Conservation (phyloP, 2,797 vertebrate species). For the Cephalopachus bancanus region DNA sequence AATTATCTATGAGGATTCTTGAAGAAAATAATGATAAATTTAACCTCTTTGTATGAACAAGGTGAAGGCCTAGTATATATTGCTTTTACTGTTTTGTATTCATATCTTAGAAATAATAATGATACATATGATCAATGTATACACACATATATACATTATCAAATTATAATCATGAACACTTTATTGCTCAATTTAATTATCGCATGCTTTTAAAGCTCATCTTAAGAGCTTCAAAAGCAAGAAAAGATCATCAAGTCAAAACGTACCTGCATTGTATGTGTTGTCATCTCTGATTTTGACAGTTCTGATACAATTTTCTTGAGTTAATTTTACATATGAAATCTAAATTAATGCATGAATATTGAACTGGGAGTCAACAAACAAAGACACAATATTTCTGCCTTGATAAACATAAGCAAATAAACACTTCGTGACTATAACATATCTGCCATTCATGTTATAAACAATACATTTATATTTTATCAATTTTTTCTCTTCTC, state of each 20-base stretch:
- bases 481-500: neutral
- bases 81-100: neutral
- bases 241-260: neutral
- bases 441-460: neutral
- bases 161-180: neutral
- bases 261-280: neutral
- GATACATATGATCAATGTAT: neutral
- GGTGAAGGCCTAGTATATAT: neutral
- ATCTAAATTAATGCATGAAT: neutral
- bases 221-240: conserved; percentile 14
- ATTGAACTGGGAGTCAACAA: neutral
- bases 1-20: neutral
- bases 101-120: neutral
- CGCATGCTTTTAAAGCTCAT: neutral
- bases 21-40: neutral
- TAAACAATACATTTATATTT: neutral
- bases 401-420: neutral
- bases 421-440: neutral
- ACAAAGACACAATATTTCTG: neutral
- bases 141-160: neutral
- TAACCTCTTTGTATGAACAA: neutral
- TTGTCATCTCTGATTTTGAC: conserved; percentile 29
- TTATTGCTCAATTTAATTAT: neutral
- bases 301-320: neutral
- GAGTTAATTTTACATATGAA: neutral